Conservation (phyloP, 2,113 vertebrate species). For the Tetrao urogallus region DNA sequence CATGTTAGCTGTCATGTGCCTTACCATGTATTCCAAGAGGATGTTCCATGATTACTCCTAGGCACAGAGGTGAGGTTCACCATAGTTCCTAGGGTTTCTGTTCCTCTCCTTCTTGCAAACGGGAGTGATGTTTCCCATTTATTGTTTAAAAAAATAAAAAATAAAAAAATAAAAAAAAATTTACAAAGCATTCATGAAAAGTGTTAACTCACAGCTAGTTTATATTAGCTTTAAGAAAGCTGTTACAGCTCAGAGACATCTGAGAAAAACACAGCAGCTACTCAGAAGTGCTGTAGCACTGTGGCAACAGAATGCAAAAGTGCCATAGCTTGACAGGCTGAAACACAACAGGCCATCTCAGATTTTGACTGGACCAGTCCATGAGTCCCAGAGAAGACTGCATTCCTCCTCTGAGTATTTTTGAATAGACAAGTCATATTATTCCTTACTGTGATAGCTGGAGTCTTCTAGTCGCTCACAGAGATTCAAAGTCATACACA, state of each 20-base stretch:
- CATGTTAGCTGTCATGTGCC: neutral
- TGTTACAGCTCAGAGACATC: neutral
- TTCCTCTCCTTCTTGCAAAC: neutral
- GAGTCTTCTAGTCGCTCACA: neutral
- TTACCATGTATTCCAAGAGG: neutral
- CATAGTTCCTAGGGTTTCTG: neutral
- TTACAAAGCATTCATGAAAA: neutral
- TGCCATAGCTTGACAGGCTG: neutral
- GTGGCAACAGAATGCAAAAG: accelerated
- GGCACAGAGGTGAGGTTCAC: neutral
- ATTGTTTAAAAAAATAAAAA: neutral
- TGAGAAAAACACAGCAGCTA: neutral
- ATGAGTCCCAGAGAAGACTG: neutral
- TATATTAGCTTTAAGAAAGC: neutral
- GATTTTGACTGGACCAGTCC: neutral
- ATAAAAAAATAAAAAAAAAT: too few relatives aligned
- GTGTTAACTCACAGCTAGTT: neutral
- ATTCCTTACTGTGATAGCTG: neutral
- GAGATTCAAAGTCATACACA: neutral
- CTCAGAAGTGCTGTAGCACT: neutral
- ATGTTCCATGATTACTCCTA: neutral
- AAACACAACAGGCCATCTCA: neutral
- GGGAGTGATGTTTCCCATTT: neutral
- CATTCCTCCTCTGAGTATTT: neutral
- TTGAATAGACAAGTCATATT: neutral